Percentiles rank a stretch among this genome's conserved stretches.
Conservation (phyloP, 1,140 invertebrate genomes). For the Lepidostoma basale region DNA sequence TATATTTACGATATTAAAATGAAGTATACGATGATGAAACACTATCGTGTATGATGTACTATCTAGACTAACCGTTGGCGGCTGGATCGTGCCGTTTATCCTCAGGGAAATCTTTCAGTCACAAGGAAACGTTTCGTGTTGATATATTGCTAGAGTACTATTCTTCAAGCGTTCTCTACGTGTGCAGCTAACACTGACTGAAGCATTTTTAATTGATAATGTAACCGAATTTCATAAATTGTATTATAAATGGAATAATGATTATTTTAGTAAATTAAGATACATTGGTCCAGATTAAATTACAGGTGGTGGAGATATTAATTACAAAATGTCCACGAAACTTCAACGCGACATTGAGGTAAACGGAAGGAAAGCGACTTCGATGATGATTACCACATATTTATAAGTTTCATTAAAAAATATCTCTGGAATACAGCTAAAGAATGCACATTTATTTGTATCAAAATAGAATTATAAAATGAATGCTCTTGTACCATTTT, state of each 20-base stretch:
- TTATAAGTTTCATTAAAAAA: slow-evolving; percentile 13
- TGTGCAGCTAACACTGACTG: no score
- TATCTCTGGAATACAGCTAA: slow-evolving; percentile 18
- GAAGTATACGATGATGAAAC: no score
- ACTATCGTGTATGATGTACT: no score
- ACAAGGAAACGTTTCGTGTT: no score
- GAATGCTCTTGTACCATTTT: slow-evolving; percentile 8
- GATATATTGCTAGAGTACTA: no score
- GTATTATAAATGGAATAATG: background rate
- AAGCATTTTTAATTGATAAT: no score
- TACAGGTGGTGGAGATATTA: background rate
- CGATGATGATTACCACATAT: slow-evolving; percentile 3
- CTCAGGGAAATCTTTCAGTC: no score
- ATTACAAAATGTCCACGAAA: background rate
- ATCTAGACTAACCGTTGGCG: no score
- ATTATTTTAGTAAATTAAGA: slow-evolving; percentile 7
- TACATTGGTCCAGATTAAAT: slow-evolving; percentile 9
- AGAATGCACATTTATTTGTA: slow-evolving; percentile 13
- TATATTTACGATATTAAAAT: no score
- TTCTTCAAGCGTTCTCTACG: no score
- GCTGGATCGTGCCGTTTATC: no score
- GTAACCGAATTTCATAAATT: no score
- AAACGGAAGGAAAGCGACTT: background rate
- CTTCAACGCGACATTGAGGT: background rate
- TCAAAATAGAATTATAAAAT: slow-evolving; percentile 28